Conservation (phyloP, 2,113 vertebrate species). For the Apteryx mantelli region DNA sequence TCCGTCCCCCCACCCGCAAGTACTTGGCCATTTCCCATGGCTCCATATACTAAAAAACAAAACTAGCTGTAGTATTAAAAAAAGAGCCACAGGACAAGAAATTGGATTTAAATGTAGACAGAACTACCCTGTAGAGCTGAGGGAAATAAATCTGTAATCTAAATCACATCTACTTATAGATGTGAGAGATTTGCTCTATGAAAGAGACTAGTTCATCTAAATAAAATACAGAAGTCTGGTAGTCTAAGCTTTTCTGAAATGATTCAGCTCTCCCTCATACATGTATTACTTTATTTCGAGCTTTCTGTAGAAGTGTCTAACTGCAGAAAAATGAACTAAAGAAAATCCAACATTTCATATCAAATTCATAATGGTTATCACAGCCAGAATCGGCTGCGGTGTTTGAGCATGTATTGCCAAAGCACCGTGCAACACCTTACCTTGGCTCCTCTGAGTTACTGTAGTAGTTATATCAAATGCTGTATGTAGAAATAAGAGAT, state of each 20-base stretch:
- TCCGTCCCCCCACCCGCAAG: neutral
- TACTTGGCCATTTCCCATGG: neutral
- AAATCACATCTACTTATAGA: slow-evolving; percentile 26
- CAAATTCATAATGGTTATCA: neutral
- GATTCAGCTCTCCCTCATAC: neutral
- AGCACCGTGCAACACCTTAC: neutral
- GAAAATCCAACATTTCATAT: neutral
- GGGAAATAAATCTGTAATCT: slow-evolving; percentile 14
- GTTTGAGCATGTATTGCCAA: neutral
- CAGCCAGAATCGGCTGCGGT: neutral
- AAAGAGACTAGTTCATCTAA: slow-evolving; percentile 44
- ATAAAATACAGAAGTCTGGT: too few species aligned
- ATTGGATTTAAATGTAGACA: slow-evolving; percentile 17
- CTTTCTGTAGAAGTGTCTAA: neutral
- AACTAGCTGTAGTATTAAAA: neutral
- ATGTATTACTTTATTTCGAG: neutral
- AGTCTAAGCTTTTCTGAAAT: neutral
- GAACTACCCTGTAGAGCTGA: neutral
- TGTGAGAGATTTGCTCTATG: neutral
- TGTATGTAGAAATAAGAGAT: neutral
- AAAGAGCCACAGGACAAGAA: neutral
- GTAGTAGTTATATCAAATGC: neutral
- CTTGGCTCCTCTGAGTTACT: neutral
- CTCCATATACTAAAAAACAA: neutral
- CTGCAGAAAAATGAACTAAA: neutral